A percentile compares a stretch with the other conserved stretches of the same genome.
Conservation (phyloP, 2,113 vertebrate genomes). For the Hemiprocne comata region DNA sequence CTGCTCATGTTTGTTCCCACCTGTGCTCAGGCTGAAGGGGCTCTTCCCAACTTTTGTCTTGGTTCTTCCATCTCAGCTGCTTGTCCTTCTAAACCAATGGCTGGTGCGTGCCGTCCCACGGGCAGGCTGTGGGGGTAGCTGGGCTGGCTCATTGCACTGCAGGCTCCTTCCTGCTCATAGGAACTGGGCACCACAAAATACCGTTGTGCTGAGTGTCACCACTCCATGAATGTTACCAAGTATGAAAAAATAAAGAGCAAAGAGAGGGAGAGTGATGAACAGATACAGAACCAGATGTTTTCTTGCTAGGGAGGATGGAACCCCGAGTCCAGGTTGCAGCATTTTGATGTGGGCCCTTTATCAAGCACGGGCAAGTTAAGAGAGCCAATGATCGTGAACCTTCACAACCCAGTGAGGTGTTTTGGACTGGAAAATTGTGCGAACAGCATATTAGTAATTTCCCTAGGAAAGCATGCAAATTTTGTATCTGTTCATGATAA, state of each 20-base stretch:
- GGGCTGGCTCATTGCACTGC: neutral
- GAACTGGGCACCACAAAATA: neutral
- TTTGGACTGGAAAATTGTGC: neutral
- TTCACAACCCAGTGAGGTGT: neutral
- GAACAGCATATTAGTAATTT: neutral
- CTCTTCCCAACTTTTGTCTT: neutral
- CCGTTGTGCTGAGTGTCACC: neutral
- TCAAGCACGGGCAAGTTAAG: accelerated
- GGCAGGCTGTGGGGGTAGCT: neutral
- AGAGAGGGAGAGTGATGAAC: neutral
- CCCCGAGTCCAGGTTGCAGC: neutral
- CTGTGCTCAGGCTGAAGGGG: neutral
- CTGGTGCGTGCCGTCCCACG: neutral
- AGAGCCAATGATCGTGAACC: neutral
- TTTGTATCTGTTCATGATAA: neutral
- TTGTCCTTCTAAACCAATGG: neutral
- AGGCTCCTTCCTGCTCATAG: neutral
- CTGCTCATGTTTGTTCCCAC: neutral
- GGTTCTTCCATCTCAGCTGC: neutral
- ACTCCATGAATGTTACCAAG: neutral
- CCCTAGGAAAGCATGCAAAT: neutral
- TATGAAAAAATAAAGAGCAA: neutral
- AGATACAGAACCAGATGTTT: neutral
- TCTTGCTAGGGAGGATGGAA: neutral
- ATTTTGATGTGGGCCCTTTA: neutral